Evolutionary conservation across 2,113 vertebrate species (phyloP), one percentile per base, ranked within the genome.

Genomic region (Scopus umbretta): DNA sequence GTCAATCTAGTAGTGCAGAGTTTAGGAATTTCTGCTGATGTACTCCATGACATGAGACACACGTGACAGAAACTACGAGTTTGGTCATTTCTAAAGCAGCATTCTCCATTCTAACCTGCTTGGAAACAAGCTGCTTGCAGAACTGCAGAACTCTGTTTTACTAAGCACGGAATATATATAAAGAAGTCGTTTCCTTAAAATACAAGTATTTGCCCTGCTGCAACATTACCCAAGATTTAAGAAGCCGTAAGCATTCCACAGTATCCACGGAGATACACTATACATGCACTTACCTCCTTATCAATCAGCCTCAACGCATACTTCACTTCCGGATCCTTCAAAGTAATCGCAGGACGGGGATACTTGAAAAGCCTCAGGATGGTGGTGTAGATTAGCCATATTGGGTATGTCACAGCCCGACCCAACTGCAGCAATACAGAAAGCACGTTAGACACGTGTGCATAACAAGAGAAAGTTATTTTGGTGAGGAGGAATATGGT

Each of bases 251-350:
- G 6, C 27, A 61, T 38, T 63, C 53, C 30, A 40, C 22, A 84
- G 36, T 2, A 2, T 16, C n/a, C 36, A 11, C 0, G 1, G 22
- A 74, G 34, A 71, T 23, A 43, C 40, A 40, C 45, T 27, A 8
- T 17, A 42, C 14, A 0, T 0, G 9, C 42, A 52, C 97, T 79
- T 66, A 98, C 98, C 98, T 98, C 98, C 90, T 96, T 98, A 83
- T 98, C 97, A 2, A 98, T 73, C 61, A 98, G 98, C 85, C 97
- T 96, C 74, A 98, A 82, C 0, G 98, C 97, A 76, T 98, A 98
- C 90, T 98, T 98, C 88, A 98, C 62, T 26, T 98, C 98, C 1
- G 98, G 97, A 82, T 87, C 98, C 97, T 98, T 96, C 3, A 98
- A 93, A 72, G 98, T 98, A 82, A 98, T 98, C 8, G 98, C 97